phyloP scores from a whole-genome alignment of 2,113 vertebrate genomes.

The Mobula birostris region DNA sequence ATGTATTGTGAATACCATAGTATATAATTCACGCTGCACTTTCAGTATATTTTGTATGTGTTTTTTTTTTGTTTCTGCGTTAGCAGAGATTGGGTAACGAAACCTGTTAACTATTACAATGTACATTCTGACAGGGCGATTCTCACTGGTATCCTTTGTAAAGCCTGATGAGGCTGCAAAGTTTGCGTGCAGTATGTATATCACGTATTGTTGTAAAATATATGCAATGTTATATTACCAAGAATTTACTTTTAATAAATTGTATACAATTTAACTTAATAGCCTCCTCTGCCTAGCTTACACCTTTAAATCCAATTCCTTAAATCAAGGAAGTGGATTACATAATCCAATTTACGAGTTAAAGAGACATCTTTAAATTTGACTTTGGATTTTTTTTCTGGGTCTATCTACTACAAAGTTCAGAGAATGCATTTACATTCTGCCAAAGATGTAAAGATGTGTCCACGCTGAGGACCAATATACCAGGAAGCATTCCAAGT shows the following conservation, averaged over 20 bases:
- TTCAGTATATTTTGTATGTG: conserved; percentile 36
- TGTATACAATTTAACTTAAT: conserved; percentile 45
- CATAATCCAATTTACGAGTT: background rate
- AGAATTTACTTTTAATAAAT: conserved; percentile 68
- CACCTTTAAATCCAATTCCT: background rate
- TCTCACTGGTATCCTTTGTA: conserved; percentile 34
- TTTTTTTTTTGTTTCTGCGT: conserved; percentile 33
- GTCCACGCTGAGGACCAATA: background rate
- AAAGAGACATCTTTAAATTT: background rate
- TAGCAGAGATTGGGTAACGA: conserved; percentile 37
- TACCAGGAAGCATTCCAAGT: background rate
- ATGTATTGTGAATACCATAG: conserved; percentile 36
- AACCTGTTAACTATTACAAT: conserved; percentile 32
- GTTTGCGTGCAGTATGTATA: conserved; percentile 37
- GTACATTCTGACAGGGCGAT: conserved; percentile 31
- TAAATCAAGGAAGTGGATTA: background rate
- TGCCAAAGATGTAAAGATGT: background rate
- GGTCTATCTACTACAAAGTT: no score
- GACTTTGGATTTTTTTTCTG: background rate
- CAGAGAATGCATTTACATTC: background rate
- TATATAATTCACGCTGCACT: conserved; percentile 35
- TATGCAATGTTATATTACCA: conserved; percentile 67
- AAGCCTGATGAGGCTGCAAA: conserved; percentile 30
- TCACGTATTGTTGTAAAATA: conserved; percentile 61
- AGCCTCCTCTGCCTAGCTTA: background rate